phyloP scores from a whole-genome alignment of 2,888 invertebrate species.

The Andrena chrysosceles region DNA sequence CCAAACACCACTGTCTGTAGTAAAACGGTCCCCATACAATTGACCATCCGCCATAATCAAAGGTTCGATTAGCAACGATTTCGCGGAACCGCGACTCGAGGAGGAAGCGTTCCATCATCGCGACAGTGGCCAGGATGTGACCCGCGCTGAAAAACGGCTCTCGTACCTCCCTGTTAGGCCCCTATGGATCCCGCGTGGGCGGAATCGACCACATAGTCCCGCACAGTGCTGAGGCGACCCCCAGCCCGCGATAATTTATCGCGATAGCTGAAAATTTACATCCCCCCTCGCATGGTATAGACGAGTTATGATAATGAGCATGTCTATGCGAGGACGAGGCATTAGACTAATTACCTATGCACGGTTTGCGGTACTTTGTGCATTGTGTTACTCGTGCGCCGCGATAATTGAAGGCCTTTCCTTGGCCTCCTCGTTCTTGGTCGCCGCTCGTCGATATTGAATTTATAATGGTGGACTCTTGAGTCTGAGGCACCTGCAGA shows the following conservation, averaged over 20 bases:
- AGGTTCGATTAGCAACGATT: conserved; percentile 1
- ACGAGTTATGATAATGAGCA: conserved; percentile 68
- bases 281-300: conserved; percentile 43
- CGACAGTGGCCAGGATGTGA: conserved; percentile 38
- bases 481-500: background rate
- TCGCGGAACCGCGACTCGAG: background rate
- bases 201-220: conserved; percentile 41
- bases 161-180: conserved; percentile 39
- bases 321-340: conserved; percentile 58
- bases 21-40: background rate
- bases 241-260: conserved; percentile 63
- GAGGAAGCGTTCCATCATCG: conserved; percentile 47
- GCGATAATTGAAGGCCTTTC: conserved; percentile 59
- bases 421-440: conserved; percentile 30
- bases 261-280: conserved; percentile 63
- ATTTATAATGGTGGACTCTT: conserved; percentile 39
- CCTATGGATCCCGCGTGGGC: conserved; percentile 58
- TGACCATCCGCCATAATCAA: background rate
- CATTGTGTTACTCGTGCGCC: conserved; percentile 38
- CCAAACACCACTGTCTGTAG: background rate
- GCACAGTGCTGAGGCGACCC: conserved; percentile 28
- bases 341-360: conserved; percentile 67
- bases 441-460: conserved; percentile 34
- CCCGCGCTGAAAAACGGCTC: conserved; percentile 20
- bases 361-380: conserved; percentile 62